Conservation (phyloP, 2,113 vertebrate species). For the Illadopsis cleaveri region DNA sequence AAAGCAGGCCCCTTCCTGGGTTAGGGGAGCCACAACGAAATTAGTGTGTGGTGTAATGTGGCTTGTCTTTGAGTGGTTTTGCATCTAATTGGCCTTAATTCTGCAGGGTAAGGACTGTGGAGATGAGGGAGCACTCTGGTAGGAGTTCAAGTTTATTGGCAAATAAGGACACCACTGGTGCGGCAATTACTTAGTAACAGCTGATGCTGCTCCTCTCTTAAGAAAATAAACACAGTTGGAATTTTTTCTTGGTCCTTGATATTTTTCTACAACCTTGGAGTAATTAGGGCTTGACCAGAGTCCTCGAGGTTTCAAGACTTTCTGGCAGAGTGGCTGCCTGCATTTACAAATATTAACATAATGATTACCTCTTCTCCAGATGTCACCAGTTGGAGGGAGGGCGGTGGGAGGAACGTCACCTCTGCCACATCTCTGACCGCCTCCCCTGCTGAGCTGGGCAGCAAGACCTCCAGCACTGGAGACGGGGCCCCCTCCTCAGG, state of each 20-base stretch:
- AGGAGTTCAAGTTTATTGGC: background rate
- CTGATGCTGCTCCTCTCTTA: background rate
- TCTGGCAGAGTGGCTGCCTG: background rate
- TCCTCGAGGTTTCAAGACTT: background rate
- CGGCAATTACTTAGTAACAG: background rate
- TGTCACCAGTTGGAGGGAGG: slow-evolving; percentile 99
- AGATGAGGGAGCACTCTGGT: background rate
- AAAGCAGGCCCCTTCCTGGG: background rate
- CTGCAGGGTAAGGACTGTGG: background rate
- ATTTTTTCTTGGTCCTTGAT: background rate
- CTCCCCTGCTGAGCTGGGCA: slow-evolving; percentile 89
- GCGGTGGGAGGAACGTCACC: slow-evolving; percentile 95
- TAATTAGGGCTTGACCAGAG: background rate
- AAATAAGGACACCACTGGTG: background rate
- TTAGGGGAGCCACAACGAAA: background rate
- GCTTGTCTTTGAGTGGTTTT: background rate
- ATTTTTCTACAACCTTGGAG: background rate
- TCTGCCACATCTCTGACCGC: slow-evolving; percentile 85
- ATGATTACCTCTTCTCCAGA: slow-evolving; percentile 74
- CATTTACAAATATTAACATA: background rate
- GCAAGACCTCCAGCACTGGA: slow-evolving; percentile 78
- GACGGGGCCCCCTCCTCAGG: slow-evolving; percentile 82
- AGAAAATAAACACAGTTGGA: background rate
- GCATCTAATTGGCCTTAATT: background rate
- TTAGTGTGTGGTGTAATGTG: background rate